Conservation (phyloP, 1,140 invertebrate genomes). For the Ganaspis sp. region DNA sequence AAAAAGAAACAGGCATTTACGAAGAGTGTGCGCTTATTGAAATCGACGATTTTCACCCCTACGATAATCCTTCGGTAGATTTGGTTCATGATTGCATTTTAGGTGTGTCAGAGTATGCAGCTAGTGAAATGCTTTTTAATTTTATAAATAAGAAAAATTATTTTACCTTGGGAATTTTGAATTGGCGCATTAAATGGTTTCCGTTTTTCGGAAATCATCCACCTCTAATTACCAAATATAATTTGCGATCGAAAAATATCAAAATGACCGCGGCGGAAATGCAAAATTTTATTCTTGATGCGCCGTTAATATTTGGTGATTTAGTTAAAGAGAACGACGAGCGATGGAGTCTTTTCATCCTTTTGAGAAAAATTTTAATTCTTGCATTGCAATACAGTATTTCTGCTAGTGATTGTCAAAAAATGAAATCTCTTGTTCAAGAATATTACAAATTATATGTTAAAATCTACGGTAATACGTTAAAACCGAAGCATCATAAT, state of each 20-base stretch:
- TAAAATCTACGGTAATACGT: slow-evolving; percentile 40
- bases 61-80: slow-evolving; percentile 53
- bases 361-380: slow-evolving; percentile 45
- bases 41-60: slow-evolving; percentile 46
- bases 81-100: slow-evolving; percentile 50
- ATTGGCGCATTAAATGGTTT: slow-evolving; percentile 45
- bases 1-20: slow-evolving; percentile 42
- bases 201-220: slow-evolving; percentile 41
- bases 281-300: slow-evolving; percentile 45
- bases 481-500: slow-evolving; percentile 59
- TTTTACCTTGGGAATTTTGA: slow-evolving; percentile 40
- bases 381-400: slow-evolving; percentile 36
- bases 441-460: slow-evolving; percentile 49
- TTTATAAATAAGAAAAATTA: slow-evolving; percentile 41
- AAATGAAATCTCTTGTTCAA: slow-evolving; percentile 44
- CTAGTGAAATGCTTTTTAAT: slow-evolving; percentile 37
- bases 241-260: slow-evolving; percentile 40
- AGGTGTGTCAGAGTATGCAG: slow-evolving; percentile 46
- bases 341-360: slow-evolving; percentile 47
- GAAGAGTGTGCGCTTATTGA: slow-evolving; percentile 49
- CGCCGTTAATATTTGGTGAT: slow-evolving; percentile 48
- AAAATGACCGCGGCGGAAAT: slow-evolving; percentile 54
- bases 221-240: slow-evolving; percentile 37
- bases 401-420: slow-evolving; percentile 37
- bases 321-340: slow-evolving; percentile 41